Base-by-base conservation (phyloP, 2,113 vertebrate genomes). In the Tinamus guttatus region DNA sequence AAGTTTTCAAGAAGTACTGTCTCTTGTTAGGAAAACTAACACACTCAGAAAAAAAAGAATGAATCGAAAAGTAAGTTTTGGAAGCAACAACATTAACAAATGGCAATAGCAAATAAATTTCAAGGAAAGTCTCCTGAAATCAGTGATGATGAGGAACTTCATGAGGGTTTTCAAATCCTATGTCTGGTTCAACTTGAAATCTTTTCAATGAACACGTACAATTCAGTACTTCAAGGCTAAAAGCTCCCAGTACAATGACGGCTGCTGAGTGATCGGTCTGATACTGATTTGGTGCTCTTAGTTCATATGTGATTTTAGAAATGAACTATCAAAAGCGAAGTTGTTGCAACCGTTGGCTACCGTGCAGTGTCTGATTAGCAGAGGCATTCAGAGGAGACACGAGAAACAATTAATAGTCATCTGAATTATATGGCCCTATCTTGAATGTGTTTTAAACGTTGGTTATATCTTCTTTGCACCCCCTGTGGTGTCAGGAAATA, bases 401-500 rank as follows among this genome's bases (percentile, higher is more conserved):
- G 1, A 51, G 68, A 85, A 88, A 87, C 24, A 85, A 93, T 78
- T 27, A 75, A 38, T 93, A 63, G 82, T 94, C 51, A 70, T 94
- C 51, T 36, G 56, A 78, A 41, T 88, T 94, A 77, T 30, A 78
- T 32, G 79, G 69, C 71, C 62, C 65, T 36, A 41, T 94, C 87
- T 69, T 90, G 51, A 82, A 71, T 75, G 80, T 74, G 83, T 96
- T 92, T 95, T 95, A 93, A 93, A 86, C 1, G 5, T 79, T 81
- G 71, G 76, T 70, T 95, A 75, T 95, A 75, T 85, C 90, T 85
- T 91, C 67, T 94, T 89, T 84, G 77, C 58, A 52, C 59, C 41
- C 60, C 87, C 49, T n/a, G 32, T 56, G 83, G 88, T 91, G 80
- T 83, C 71, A 94, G 89, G 68, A 91, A 97, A 85, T 93, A 87